phyloP scores from a whole-genome alignment of 2,888 invertebrate genomes.

The Plemyria rubiginata region DNA sequence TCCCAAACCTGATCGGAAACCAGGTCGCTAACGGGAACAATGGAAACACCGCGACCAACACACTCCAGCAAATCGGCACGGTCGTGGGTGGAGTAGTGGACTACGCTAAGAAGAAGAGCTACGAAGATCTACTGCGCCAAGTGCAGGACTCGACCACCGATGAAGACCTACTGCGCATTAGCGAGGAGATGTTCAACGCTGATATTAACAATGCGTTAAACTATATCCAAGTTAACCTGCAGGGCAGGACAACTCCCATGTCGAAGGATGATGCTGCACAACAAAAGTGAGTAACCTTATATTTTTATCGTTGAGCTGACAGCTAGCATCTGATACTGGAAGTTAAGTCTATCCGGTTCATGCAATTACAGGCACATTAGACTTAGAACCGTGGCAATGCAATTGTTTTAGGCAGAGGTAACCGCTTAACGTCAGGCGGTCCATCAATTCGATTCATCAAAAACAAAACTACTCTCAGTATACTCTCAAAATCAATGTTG shows the following conservation, averaged over 20 bases:
- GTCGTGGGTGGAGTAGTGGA: conserved; percentile 80
- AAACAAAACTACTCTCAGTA: no score
- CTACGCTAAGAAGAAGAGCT: conserved; percentile 79
- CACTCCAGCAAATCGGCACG: conserved; percentile 74
- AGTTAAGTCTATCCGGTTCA: no score
- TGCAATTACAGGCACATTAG: no score
- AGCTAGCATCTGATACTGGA: no score
- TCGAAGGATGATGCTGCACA: conserved; percentile 90
- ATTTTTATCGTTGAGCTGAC: no score
- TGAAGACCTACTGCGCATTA: conserved; percentile 87
- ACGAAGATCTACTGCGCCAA: conserved; percentile 73
- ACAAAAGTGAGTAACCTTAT: conserved; percentile 85
- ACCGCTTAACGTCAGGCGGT: no score
- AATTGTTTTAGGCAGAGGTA: no score
- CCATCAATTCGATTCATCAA: no score
- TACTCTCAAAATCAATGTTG: no score
- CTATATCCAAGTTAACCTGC: conserved; percentile 88
- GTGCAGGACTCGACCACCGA: conserved; percentile 85
- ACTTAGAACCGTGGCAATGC: no score
- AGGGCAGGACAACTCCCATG: conserved; percentile 89
- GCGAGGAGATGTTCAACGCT: conserved; percentile 89
- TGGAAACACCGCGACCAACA: conserved; percentile 73
- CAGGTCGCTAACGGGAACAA: conserved; percentile 57
- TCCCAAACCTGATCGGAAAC: conserved; percentile 73
- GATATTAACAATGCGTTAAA: conserved; percentile 90